phyloP scores from a whole-genome alignment of 2,888 invertebrate species.

The Thecocarcelia acutangulata region DNA sequence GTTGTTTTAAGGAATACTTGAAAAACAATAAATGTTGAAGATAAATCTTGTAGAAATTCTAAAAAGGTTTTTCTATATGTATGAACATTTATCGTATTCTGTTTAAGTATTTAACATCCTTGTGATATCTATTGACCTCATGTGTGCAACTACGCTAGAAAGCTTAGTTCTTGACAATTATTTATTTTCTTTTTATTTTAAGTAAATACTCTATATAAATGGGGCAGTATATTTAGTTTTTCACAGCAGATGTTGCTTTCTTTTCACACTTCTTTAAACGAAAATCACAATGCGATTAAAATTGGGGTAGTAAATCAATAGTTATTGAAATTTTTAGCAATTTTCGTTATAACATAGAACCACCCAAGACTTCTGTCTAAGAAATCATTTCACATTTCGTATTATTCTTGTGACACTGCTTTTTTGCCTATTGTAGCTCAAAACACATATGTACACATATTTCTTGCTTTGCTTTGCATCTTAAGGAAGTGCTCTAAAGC shows the following conservation, averaged over 20 bases:
- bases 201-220: neutral
- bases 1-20: conserved; percentile 42
- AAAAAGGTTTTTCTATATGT: conserved; percentile 31
- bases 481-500: conserved; percentile 47
- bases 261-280: no score
- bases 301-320: no score
- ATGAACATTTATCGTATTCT: conserved; percentile 1
- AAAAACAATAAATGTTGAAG: conserved; percentile 48
- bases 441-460: neutral
- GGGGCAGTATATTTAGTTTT: neutral
- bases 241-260: neutral
- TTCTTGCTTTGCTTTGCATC: conserved; percentile 12
- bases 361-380: no score
- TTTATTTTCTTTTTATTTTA: conserved; percentile 10
- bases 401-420: no score
- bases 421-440: conserved; percentile 28
- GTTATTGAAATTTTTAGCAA: no score
- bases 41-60: conserved; percentile 63
- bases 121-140: conserved; percentile 67
- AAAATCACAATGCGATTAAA: no score
- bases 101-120: conserved; percentile 42
- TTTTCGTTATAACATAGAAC: no score
- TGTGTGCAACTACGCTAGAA: conserved; percentile 31
- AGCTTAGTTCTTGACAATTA: neutral
- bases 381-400: no score